phyloP scores from a whole-genome alignment of 2,888 invertebrate species.

The Caenorhabditis virilis region DNA sequence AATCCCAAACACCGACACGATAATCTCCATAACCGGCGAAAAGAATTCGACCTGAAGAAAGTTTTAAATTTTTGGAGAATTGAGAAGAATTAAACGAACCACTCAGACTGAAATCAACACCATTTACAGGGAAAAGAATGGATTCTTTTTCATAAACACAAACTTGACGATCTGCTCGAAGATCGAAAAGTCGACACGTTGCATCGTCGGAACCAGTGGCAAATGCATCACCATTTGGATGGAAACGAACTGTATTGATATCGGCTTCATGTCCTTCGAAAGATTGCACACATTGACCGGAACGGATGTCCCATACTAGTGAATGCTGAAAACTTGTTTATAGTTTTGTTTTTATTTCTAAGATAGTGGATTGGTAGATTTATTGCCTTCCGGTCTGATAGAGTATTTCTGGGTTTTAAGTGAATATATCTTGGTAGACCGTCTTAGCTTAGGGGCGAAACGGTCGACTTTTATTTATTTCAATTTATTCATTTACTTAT shows the following conservation, averaged over 20 bases:
- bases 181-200: conserved; percentile 92
- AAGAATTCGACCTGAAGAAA: conserved; percentile 82
- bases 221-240: conserved; percentile 97
- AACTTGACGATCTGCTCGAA: conserved; percentile 95
- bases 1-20: conserved; percentile 98
- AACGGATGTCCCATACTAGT: conserved; percentile 98
- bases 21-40: conserved; percentile 99
- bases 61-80: no score
- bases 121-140: conserved; percentile 95
- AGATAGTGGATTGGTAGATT: no score
- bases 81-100: no score
- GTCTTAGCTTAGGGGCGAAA: no score
- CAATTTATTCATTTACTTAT: no score
- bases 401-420: no score
- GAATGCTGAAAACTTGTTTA: conserved; percentile 77
- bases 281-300: conserved; percentile 94
- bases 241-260: conserved; percentile 95
- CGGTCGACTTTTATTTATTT: no score
- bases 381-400: no score
- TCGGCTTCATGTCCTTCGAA: conserved; percentile 98
- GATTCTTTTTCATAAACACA: conserved; percentile 94
- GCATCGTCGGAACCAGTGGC: conserved; percentile 98
- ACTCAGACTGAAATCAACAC: conserved; percentile 95
- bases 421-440: no score
- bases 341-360: neutral